Conservation (phyloP, 1,140 invertebrate species). For the Bombus sylvicola region DNA sequence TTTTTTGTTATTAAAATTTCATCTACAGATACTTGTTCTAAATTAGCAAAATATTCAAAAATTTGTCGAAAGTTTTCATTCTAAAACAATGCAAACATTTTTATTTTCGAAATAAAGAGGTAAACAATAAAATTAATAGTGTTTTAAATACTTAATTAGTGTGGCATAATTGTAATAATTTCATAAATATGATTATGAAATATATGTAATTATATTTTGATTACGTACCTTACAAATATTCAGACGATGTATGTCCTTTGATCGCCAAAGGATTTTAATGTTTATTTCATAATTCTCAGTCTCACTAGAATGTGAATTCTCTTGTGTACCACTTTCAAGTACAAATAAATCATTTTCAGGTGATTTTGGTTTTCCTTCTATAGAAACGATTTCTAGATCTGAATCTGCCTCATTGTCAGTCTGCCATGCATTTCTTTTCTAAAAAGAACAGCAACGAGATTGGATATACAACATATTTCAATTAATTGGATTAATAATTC, state of each 20-base stretch:
- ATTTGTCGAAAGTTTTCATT: constrained; percentile 73
- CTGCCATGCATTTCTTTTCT: background rate
- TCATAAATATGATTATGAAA: background rate
- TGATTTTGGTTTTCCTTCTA: background rate
- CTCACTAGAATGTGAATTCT: background rate
- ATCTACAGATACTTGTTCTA: constrained; percentile 73
- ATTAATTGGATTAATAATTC: background rate
- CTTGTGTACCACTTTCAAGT: constrained; percentile 16
- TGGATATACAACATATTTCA: background rate
- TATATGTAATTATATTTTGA: background rate
- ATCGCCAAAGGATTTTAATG: constrained; percentile 72
- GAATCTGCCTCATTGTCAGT: background rate
- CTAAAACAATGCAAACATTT: constrained; percentile 56
- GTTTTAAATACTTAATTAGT: background rate
- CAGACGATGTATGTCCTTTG: constrained; percentile 63
- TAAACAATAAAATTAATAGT: background rate
- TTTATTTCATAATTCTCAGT: constrained; percentile 69
- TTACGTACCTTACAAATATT: constrained; percentile 64
- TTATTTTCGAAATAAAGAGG: background rate
- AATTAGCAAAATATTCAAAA: constrained; percentile 75
- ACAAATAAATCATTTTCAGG: constrained; percentile 12
- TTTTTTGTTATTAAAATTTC: constrained; percentile 74
- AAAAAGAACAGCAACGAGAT: background rate
- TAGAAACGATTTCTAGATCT: constrained; percentile 37
- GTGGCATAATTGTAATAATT: background rate